Percentiles rank a stretch among this genome's conserved stretches.
Conservation (phyloP, 2,113 vertebrate species). For the Anguilla japonica region DNA sequence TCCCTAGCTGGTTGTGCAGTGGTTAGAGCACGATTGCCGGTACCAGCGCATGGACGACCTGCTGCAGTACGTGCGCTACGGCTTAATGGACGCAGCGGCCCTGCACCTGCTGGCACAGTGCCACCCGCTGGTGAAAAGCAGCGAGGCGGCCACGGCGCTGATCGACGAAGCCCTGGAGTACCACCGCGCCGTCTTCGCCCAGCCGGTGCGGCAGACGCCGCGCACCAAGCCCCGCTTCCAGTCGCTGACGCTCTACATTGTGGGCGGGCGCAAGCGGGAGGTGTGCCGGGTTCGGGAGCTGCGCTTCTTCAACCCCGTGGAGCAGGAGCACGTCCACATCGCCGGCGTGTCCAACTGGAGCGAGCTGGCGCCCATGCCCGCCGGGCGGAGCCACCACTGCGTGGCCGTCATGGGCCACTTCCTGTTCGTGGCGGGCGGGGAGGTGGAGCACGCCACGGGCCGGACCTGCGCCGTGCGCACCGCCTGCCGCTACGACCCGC, state of each 20-base stretch:
- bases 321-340: constrained; percentile 82
- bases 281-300: constrained; percentile 88
- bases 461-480: constrained; percentile 88
- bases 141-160: constrained; percentile 78
- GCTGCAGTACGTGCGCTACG: constrained; percentile 88
- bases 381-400: constrained; percentile 92
- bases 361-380: constrained; percentile 85
- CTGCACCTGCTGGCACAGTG: constrained; percentile 80
- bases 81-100: constrained; percentile 87
- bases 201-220: constrained; percentile 87
- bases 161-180: constrained; percentile 91
- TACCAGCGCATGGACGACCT: constrained; percentile 90
- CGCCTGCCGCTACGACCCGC: constrained; percentile 89
- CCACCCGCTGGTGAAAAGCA: constrained; percentile 84
- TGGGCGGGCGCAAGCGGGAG: constrained; percentile 88
- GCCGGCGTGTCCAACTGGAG: constrained; percentile 91
- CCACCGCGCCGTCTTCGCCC: constrained; percentile 84
- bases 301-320: constrained; percentile 88
- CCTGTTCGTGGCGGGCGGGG: constrained; percentile 90
- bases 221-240: constrained; percentile 88
- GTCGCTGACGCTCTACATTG: constrained; percentile 89
- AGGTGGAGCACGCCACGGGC: constrained; percentile 86
- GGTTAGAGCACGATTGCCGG: constrained; percentile 89
- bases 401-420: constrained; percentile 96
- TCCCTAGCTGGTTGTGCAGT: constrained; percentile 84